A percentile compares a stretch with the other conserved stretches of the same genome.
phyloP scores from a whole-genome alignment of 2,888 invertebrate genomes.

The Tachina grossa region DNA sequence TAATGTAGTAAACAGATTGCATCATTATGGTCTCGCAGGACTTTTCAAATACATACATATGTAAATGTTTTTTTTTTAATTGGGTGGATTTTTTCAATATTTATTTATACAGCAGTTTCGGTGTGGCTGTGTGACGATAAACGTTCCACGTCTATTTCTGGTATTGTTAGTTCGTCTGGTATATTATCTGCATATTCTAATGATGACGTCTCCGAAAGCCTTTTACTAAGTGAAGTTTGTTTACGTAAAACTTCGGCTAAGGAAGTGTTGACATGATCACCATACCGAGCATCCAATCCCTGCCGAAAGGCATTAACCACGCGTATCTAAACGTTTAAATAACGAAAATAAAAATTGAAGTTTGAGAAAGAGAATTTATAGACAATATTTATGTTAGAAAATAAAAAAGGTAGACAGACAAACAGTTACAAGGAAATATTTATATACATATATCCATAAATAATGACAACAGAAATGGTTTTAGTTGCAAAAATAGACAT shows the following conservation, averaged over 20 bases:
- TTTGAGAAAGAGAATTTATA: slow-evolving; percentile 55
- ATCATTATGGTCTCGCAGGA: slow-evolving; percentile 22
- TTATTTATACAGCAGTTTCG: slow-evolving; percentile 93
- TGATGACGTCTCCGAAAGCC: slow-evolving; percentile 95
- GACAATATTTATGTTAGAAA: slow-evolving; percentile 40
- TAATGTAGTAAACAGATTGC: neutral
- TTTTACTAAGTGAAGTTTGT: slow-evolving; percentile 95
- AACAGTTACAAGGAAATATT: slow-evolving; percentile 60
- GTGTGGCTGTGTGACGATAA: slow-evolving; percentile 97
- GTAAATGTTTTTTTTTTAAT: too few relatives aligned
- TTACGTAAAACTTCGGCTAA: slow-evolving; percentile 96
- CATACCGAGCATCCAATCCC: slow-evolving; percentile 97
- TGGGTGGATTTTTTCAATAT: slow-evolving; percentile 1
- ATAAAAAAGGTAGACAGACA: slow-evolving; percentile 58
- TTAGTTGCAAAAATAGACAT: slow-evolving; percentile 79
- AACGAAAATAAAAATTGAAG: slow-evolving; percentile 55
- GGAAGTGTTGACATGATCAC: slow-evolving; percentile 95
- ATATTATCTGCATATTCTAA: slow-evolving; percentile 95
- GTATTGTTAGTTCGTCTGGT: slow-evolving; percentile 93
- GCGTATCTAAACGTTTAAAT: slow-evolving; percentile 91
- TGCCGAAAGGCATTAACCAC: slow-evolving; percentile 99
- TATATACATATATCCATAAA: slow-evolving; percentile 45
- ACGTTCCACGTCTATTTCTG: slow-evolving; percentile 96
- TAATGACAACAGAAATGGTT: slow-evolving; percentile 69
- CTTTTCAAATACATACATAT: neutral